Conservation (phyloP, 2,888 invertebrate genomes). For the Hesperia comma region DNA sequence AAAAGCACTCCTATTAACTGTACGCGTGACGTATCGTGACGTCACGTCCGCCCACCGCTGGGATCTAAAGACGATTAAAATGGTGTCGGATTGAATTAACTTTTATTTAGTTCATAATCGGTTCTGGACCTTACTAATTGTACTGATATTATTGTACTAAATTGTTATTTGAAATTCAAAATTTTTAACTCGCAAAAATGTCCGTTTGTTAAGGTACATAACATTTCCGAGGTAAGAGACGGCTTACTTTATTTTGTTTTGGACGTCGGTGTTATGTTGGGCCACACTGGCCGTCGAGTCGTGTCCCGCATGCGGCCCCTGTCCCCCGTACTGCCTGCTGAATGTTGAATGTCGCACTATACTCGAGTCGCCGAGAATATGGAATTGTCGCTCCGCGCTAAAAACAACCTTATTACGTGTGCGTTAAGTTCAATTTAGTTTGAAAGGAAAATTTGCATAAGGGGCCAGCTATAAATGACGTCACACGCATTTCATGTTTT, state of each 20-base stretch:
- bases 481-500: too few relatives aligned
- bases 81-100: background rate
- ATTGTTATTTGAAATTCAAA: constrained; percentile 31
- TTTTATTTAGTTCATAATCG: background rate
- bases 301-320: constrained; percentile 21
- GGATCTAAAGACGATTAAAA: background rate
- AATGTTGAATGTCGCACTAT: background rate
- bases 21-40: background rate
- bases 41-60: background rate
- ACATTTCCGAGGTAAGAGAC: constrained; percentile 36
- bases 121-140: constrained; percentile 2
- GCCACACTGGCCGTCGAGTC: too few relatives aligned
- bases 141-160: constrained; percentile 16
- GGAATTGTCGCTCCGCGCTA: too few relatives aligned
- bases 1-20: background rate
- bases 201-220: constrained; percentile 38
- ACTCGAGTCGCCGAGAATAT: too few relatives aligned
- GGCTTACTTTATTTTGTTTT: constrained; percentile 22
- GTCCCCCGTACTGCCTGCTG: background rate
- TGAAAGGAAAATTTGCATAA: too few relatives aligned
- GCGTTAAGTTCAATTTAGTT: too few relatives aligned
- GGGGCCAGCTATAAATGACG: too few relatives aligned
- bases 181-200: constrained; percentile 37
- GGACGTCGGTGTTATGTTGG: constrained; percentile 16
- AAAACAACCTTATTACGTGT: too few relatives aligned